Base-by-base conservation (phyloP, 2,113 vertebrate species). In the Microtus montanus region DNA sequence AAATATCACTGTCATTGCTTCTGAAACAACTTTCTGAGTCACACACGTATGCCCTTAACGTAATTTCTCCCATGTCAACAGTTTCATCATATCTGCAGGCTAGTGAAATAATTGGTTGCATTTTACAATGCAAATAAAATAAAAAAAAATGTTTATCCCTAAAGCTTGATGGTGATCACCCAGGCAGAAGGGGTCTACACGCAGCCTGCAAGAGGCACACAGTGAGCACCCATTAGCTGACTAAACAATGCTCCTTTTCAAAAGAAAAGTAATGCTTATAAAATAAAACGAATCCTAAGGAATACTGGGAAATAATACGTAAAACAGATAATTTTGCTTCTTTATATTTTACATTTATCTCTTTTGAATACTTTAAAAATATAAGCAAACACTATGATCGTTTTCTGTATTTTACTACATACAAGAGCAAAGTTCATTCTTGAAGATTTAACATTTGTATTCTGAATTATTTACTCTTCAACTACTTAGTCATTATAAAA, bases 391-490 rank as follows among this genome's bases (percentile, higher is more conserved):
- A 54, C 11, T 11, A 13, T 11, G 74, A 90, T 75, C 1, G 52
- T 61, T 96, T 93, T 86, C 3, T 70, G 3, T 74, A n/a, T 91
- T 87, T 96, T 2, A 41, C 5, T 30, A 85, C 15, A 74, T 6
- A 68, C 66, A 88, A 75, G 71, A 86, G 38, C 30, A 74, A 75
- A 87, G 14, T 38, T 79, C 63, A 94, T 74, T n/a, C 68, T 63
- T 89, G 77, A 94, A 78, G 0, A 1, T 82, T 92, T 92, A 88
- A 90, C 66, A 58, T 92, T 95, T 75, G 75, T 88, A 93, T 97
- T 84, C 15, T 87, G 33, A 93, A 66, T 95, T 75, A 90, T 80
- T 91, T 93, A 71, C 52, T 88, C 13, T 70, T 47, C 26, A 90
- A 47, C 9, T 6, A 61, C 88, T 90, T 64, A 90, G 15, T 93